phyloP scores from a whole-genome alignment of 2,113 vertebrate species.

The Girardinichthys multiradiatus region DNA sequence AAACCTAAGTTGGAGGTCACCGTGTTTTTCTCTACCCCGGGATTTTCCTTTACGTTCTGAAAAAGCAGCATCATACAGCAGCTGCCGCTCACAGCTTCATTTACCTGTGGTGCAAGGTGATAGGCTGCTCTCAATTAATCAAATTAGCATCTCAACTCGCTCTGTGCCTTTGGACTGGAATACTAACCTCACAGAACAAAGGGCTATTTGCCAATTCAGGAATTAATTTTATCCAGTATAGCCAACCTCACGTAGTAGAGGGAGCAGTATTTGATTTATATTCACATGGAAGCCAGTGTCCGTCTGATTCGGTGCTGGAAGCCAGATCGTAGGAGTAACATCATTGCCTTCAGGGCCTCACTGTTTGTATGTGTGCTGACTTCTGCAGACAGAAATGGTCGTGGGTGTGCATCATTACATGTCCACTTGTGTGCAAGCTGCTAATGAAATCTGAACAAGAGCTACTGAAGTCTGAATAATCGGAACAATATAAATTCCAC shows the following conservation, averaged over 20 bases:
- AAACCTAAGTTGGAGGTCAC: neutral
- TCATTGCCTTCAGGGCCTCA: slow-evolving; percentile 29
- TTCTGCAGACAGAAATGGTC: slow-evolving; percentile 31
- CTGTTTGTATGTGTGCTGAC: slow-evolving; percentile 30
- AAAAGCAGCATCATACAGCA: slow-evolving; percentile 32
- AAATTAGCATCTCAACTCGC: slow-evolving; percentile 64
- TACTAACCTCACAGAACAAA: slow-evolving; percentile 63
- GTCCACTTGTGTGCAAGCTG: slow-evolving; percentile 39
- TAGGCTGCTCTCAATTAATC: slow-evolving; percentile 39
- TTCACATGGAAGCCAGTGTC: slow-evolving; percentile 51
- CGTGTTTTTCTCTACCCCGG: neutral
- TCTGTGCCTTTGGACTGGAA: slow-evolving; percentile 45
- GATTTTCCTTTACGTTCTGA: slow-evolving; percentile 34
- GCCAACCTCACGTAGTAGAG: slow-evolving; percentile 32
- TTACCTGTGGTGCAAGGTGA: slow-evolving; percentile 53
- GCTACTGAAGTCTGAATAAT: slow-evolving; percentile 50
- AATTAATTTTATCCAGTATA: slow-evolving; percentile 59
- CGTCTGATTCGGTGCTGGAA: slow-evolving; percentile 37
- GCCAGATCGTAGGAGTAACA: slow-evolving; percentile 46
- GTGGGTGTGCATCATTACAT: slow-evolving; percentile 39
- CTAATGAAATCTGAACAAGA: slow-evolving; percentile 54
- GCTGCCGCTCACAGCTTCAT: slow-evolving; percentile 42
- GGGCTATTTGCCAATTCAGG: slow-evolving; percentile 59
- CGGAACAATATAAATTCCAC: slow-evolving; percentile 57
- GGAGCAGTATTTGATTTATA: slow-evolving; percentile 58